Conservation (phyloP, 1,140 invertebrate genomes). For the Oryzaephilus surinamensis region DNA sequence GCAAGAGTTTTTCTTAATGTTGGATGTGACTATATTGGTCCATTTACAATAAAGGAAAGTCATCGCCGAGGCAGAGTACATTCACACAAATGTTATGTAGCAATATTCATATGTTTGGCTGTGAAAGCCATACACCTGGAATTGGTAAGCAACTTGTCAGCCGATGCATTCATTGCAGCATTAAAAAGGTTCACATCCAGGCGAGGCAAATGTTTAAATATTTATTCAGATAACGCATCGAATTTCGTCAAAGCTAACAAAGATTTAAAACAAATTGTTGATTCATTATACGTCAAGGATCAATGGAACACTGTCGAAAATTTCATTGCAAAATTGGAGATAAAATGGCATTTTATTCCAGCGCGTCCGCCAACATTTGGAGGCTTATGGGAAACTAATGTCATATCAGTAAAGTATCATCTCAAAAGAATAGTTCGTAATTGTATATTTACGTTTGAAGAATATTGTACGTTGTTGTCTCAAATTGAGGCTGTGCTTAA, state of each 20-base stretch:
- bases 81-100: slow-evolving; percentile 15
- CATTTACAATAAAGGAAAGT: slow-evolving; percentile 14
- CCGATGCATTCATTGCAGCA: slow-evolving; percentile 32
- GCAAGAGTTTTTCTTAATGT: too few species aligned
- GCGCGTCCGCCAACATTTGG: not conserved
- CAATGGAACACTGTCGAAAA: not conserved
- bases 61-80: not conserved
- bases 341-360: slow-evolving; percentile 3
- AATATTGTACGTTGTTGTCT: slow-evolving; percentile 13
- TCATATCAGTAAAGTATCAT: slow-evolving; percentile 22
- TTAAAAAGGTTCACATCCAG: slow-evolving; percentile 33
- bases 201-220: slow-evolving; percentile 21
- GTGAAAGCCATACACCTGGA: slow-evolving; percentile 38
- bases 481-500: slow-evolving; percentile 18
- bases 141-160: slow-evolving; percentile 25
- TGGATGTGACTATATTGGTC: slow-evolving; percentile 33
- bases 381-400: slow-evolving; percentile 29
- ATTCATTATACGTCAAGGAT: too few species aligned
- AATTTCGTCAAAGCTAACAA: slow-evolving; percentile 28
- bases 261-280: slow-evolving; percentile 15
- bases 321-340: not conserved
- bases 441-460: slow-evolving; percentile 17
- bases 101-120: slow-evolving; percentile 24
- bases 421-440: slow-evolving; percentile 13
- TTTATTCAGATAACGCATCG: slow-evolving; percentile 29